A percentile compares a stretch with the other conserved stretches of the same genome.
phyloP scores from a whole-genome alignment of 2,113 vertebrate genomes.

The Gobio gobio region DNA sequence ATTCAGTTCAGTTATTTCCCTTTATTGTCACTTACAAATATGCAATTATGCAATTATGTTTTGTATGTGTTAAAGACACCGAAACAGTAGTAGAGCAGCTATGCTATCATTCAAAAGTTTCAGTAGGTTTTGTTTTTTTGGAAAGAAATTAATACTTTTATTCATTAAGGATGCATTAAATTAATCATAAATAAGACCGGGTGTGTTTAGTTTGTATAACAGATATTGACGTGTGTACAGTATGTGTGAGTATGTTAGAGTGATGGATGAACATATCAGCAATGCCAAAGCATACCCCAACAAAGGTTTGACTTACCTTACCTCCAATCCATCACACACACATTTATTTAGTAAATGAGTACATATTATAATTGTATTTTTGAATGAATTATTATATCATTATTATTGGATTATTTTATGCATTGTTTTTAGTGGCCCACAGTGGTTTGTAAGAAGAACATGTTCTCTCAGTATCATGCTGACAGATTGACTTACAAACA shows the following conservation, averaged over 20 bases:
- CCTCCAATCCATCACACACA: background rate
- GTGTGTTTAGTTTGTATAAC: conserved; percentile 22
- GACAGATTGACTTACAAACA: background rate
- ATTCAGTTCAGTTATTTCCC: background rate
- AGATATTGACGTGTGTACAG: conserved; percentile 34
- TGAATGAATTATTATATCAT: background rate
- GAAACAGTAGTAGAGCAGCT: background rate
- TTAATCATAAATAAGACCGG: background rate
- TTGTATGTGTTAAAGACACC: background rate
- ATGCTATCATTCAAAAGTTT: background rate
- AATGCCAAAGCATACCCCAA: background rate
- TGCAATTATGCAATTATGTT: background rate
- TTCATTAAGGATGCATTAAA: background rate
- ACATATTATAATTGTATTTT: background rate
- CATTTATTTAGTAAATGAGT: background rate
- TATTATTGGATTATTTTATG: background rate
- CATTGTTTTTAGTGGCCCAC: background rate
- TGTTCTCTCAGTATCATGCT: background rate
- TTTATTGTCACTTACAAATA: background rate
- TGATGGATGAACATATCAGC: conserved; percentile 3
- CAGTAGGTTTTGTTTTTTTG: background rate
- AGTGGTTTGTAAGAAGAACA: background rate
- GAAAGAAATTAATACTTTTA: background rate
- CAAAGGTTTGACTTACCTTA: background rate
- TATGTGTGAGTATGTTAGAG: conserved; percentile 41